These are phyloP conservation scores for Myoxocephalus aenaeus DNA, from an alignment of 2,797 vertebrate species.

Conservation along the genomic window DNA sequence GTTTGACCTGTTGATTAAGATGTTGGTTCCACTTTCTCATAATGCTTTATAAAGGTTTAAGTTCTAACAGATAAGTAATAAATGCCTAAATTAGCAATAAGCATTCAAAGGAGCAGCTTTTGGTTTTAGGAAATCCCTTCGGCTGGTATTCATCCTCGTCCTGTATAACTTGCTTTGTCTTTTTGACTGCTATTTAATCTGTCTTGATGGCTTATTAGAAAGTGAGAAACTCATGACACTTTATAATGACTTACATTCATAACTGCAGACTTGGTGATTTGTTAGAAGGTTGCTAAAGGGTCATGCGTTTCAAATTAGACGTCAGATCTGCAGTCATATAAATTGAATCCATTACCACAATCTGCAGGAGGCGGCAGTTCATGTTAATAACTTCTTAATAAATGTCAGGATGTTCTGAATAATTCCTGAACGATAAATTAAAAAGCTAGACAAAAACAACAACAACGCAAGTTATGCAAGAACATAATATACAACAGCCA, in stretches of 20 bases:
- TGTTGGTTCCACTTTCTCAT: background rate
- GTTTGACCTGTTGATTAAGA: background rate
- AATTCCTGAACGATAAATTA: background rate
- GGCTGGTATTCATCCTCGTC: background rate
- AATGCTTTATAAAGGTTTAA: background rate
- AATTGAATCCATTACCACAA: background rate
- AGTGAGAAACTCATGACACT: constrained; percentile 1
- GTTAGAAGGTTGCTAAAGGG: constrained; percentile 6
- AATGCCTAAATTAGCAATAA: background rate
- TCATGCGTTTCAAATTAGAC: constrained; percentile 8
- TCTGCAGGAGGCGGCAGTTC: background rate
- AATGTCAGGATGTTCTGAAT: background rate
- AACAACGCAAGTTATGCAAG: background rate
- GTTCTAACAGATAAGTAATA: background rate
- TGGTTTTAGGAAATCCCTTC: background rate
- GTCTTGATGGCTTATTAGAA: constrained; percentile 20
- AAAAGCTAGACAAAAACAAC: background rate
- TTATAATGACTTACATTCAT: constrained; percentile 12
- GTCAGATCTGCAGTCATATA: background rate
- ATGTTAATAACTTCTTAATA: background rate
- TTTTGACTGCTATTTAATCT: background rate
- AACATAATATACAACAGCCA: too few species aligned
- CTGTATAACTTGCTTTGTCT: background rate
- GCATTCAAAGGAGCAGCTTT: background rate
- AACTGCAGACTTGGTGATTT: constrained; percentile 10